Evolutionary conservation across 2,113 vertebrate species (phyloP).

Genomic region (Pandion haliaetus): DNA sequence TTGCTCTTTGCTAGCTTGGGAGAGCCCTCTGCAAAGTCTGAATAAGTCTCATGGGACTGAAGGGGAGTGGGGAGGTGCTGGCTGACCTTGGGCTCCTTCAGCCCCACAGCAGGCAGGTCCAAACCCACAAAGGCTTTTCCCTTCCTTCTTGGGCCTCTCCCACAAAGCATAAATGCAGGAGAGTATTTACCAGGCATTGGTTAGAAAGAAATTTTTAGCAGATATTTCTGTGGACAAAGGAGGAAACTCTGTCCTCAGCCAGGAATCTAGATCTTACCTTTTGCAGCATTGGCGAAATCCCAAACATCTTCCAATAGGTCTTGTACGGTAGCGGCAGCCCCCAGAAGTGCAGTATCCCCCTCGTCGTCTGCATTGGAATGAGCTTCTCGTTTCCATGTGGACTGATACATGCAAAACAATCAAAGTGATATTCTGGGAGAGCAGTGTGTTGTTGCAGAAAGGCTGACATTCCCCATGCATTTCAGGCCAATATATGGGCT

Average conservation of each 20-base stretch:
- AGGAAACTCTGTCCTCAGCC: neutral
- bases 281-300: rapidly evolving
- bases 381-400: rapidly evolving
- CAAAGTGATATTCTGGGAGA: too few relatives aligned
- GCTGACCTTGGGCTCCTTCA: neutral
- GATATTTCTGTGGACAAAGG: too few relatives aligned
- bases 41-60: rapidly evolving
- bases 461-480: neutral
- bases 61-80: rapidly evolving
- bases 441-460: neutral
- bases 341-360: rapidly evolving
- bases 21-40: neutral
- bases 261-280: neutral
- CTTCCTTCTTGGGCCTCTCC: neutral
- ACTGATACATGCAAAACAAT: neutral
- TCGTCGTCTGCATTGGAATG: rapidly evolving
- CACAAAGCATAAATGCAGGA: neutral
- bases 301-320: rapidly evolving
- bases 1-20: rapidly evolving
- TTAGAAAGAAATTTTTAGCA: neutral
- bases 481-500: neutral
- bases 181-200: too few relatives aligned
- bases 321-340: rapidly evolving
- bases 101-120: rapidly evolving
- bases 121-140: neutral